Conservation (phyloP, 1,140 invertebrate genomes). For the Bombus sylvicola region DNA sequence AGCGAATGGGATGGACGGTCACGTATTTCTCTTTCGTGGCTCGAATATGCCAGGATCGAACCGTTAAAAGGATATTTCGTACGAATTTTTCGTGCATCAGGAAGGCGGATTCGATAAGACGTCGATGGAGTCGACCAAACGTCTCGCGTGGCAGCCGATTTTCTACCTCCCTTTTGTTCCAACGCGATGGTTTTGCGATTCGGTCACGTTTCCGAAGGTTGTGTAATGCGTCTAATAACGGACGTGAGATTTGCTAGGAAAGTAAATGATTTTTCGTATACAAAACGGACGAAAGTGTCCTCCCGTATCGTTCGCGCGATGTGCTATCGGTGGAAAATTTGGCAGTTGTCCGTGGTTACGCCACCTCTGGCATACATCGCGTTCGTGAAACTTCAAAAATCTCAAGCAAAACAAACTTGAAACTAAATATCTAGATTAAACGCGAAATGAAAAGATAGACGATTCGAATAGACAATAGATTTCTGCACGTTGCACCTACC, state of each 20-base stretch:
- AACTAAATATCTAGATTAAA: background rate
- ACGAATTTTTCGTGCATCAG: slow-evolving; percentile 51
- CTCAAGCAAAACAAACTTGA: accelerated
- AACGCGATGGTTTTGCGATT: background rate
- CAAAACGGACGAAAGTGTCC: background rate
- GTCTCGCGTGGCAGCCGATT: background rate
- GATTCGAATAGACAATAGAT: background rate
- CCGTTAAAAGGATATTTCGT: slow-evolving; percentile 61
- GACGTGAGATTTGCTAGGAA: background rate
- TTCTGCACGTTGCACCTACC: too few relatives aligned
- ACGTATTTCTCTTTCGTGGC: slow-evolving; percentile 15
- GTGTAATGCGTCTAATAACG: background rate
- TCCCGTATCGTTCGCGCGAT: background rate
- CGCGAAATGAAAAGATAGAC: background rate
- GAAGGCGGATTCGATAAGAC: background rate
- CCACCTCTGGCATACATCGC: too few relatives aligned
- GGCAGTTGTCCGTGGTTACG: background rate
- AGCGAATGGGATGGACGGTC: background rate
- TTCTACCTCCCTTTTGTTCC: background rate
- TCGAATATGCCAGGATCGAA: slow-evolving; percentile 36
- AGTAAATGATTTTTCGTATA: background rate
- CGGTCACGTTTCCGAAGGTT: background rate
- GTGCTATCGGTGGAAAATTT: background rate
- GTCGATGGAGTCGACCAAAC: background rate
- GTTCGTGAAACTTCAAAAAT: too few relatives aligned